Percentiles rank a stretch among this genome's conserved stretches.
These are phyloP conservation scores for Pentamera pediparva DNA, from an alignment of 53 echinoderm and acorn worm genomes.

Conservation along the genomic window DNA sequence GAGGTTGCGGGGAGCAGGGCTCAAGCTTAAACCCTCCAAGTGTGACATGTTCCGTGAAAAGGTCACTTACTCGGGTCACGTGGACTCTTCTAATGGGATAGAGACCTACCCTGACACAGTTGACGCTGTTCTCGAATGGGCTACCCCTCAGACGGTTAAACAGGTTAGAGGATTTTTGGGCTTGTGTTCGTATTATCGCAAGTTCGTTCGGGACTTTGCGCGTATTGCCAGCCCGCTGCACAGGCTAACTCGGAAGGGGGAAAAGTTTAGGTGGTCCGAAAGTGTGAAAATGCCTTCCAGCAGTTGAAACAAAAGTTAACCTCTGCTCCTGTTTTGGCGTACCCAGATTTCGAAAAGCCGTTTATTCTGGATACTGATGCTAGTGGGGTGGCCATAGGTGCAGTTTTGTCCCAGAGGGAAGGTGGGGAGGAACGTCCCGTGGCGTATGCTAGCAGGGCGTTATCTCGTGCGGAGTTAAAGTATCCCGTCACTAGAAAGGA, in stretches of 20 bases:
- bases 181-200: constrained; percentile 33
- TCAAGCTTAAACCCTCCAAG: constrained; percentile 36
- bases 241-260: constrained; percentile 26
- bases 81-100: constrained; percentile 11
- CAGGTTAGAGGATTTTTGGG: constrained; percentile 16
- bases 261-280: constrained; percentile 19
- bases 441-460: constrained; percentile 21
- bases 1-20: constrained; percentile 12
- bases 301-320: background rate
- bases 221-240: constrained; percentile 43
- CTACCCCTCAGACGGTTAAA: constrained; percentile 6
- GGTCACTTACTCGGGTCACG: constrained; percentile 26
- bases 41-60: constrained; percentile 1
- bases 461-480: constrained; percentile 23
- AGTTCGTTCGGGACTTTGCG: constrained; percentile 28
- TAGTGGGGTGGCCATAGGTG: constrained; percentile 31
- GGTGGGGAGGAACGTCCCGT: constrained; percentile 28
- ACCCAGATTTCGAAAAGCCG: constrained; percentile 5
- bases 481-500: constrained; percentile 30
- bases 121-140: constrained; percentile 13
- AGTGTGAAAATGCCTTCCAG: constrained; percentile 29
- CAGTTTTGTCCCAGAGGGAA: constrained; percentile 27
- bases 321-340: constrained; percentile 25
- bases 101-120: constrained; percentile 17
- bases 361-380: constrained; percentile 44